Percentiles rank a stretch among this genome's conserved stretches.
Conservation (phyloP, 2,797 vertebrate species). For the Coendou prehensilis region DNA sequence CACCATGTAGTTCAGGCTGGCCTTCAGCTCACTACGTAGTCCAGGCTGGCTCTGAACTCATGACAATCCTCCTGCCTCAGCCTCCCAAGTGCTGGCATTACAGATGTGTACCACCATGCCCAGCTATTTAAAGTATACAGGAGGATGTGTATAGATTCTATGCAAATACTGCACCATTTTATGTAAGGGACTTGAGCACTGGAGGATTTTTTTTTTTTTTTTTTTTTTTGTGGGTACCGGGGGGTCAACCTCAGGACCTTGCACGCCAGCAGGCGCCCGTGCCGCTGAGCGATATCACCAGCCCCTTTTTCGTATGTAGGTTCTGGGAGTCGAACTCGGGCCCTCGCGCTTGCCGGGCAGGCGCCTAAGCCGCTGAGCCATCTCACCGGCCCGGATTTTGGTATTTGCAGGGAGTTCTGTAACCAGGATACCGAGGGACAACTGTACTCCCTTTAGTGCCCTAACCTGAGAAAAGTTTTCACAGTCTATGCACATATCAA, state of each 20-base stretch:
- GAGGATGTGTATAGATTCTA: background rate
- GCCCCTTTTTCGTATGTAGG: too few species aligned
- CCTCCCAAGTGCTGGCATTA: background rate
- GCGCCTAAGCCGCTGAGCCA: too few species aligned
- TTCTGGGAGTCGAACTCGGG: too few species aligned
- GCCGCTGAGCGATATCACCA: too few species aligned
- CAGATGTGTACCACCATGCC: background rate
- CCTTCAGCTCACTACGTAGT: background rate
- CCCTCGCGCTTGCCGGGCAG: too few species aligned
- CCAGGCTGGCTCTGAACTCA: background rate
- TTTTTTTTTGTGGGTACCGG: too few species aligned
- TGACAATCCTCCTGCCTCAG: background rate
- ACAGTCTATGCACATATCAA: background rate
- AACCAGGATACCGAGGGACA: background rate
- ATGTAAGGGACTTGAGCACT: background rate
- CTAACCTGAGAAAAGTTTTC: constrained; percentile 14
- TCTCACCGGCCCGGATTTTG: background rate
- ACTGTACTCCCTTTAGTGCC: background rate
- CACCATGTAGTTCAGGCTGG: background rate
- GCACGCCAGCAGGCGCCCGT: too few species aligned
- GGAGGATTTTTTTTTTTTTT: too few species aligned
- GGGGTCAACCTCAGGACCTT: too few species aligned
- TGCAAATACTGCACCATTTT: background rate
- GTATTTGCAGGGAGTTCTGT: background rate
- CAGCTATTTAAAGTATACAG: background rate